phyloP scores from a whole-genome alignment of 1,140 invertebrate genomes.

The Apolygus lucorum region DNA sequence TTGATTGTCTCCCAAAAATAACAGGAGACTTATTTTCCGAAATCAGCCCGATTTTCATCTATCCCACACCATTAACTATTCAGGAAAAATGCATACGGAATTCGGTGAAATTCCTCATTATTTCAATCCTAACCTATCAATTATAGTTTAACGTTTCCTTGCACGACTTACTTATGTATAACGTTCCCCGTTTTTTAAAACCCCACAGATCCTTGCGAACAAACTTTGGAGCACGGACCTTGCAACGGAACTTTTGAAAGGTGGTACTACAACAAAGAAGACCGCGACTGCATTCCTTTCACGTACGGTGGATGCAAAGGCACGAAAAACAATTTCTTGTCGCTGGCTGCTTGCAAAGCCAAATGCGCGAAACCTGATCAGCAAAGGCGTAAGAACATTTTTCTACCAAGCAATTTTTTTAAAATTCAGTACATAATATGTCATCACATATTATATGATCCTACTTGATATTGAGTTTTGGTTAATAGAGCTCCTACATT shows the following conservation, averaged over 20 bases:
- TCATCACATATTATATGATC: no score
- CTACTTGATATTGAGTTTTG: no score
- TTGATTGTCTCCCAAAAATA: no score
- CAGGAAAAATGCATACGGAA: no score
- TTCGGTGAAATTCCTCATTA: no score
- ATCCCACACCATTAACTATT: no score
- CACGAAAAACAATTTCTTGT: constrained; percentile 78
- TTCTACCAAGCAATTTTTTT: no score
- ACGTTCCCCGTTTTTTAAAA: background rate
- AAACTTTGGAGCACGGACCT: constrained; percentile 64
- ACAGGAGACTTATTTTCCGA: no score
- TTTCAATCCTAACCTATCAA: background rate
- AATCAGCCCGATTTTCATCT: no score
- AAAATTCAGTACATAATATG: no score
- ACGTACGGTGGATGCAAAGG: constrained; percentile 83
- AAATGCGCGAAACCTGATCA: constrained; percentile 62
- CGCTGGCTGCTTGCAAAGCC: constrained; percentile 68
- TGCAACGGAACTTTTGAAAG: constrained; percentile 73
- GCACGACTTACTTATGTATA: background rate
- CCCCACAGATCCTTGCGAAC: constrained; percentile 64
- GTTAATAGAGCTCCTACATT: no score
- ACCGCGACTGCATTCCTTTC: constrained; percentile 63
- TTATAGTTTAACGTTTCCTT: constrained; percentile 11
- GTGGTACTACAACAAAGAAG: constrained; percentile 71
- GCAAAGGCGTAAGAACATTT: constrained; percentile 58